Evolutionary conservation across 2,888 invertebrate genomes (phyloP).

Genomic region (Phrixothrix hirtus): DNA sequence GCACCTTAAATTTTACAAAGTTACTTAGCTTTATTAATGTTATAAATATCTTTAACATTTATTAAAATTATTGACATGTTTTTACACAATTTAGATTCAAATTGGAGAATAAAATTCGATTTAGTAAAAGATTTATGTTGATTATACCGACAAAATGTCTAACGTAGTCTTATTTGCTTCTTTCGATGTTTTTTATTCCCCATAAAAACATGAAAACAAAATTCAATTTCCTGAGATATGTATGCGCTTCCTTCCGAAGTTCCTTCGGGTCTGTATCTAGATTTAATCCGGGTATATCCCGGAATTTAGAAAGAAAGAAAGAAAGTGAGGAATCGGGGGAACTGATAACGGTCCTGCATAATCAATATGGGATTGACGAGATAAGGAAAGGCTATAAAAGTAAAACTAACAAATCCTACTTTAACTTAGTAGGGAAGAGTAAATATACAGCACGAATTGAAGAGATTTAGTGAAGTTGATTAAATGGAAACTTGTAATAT

Average conservation of each 20-base stretch:
- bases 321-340: constrained; percentile 27
- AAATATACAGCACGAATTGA: constrained; percentile 8
- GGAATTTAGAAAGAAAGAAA: constrained; percentile 26
- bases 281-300: constrained; percentile 27
- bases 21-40: too few species aligned
- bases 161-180: constrained; percentile 28
- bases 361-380: constrained; percentile 31
- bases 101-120: constrained; percentile 20
- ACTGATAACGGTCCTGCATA: constrained; percentile 32
- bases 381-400: constrained; percentile 30
- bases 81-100: constrained; percentile 16
- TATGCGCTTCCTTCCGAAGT: constrained; percentile 27
- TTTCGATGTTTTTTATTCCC: constrained; percentile 29
- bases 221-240: constrained; percentile 32
- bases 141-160: constrained; percentile 26
- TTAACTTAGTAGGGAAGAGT: constrained; percentile 22
- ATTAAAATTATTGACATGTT: neutral
- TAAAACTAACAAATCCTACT: constrained; percentile 30
- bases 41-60: too few species aligned
- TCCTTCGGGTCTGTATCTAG: constrained; percentile 27
- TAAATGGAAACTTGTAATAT: constrained; percentile 8
- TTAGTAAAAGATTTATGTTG: constrained; percentile 26
- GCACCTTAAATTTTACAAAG: too few species aligned
- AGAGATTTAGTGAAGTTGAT: constrained; percentile 6
- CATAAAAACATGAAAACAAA: constrained; percentile 34